These are phyloP conservation scores for Chionodraco myersi DNA, from an alignment of 2,113 vertebrate species.

Conservation along the genomic window DNA sequence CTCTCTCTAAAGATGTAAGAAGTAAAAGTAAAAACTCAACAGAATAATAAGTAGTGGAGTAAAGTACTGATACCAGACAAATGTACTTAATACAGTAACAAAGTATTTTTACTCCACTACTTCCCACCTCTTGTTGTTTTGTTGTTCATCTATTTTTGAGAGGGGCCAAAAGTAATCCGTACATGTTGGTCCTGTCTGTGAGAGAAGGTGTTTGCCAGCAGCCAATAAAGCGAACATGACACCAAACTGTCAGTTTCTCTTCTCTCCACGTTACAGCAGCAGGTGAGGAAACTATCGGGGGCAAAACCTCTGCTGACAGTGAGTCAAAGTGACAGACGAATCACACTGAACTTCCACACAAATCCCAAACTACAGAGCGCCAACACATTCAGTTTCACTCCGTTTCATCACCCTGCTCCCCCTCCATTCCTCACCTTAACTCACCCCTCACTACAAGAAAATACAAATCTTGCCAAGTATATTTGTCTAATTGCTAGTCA, in stretches of 20 bases:
- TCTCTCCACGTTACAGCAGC: conserved; percentile 39
- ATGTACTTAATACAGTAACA: too few relatives aligned
- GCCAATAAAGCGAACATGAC: conserved; percentile 28
- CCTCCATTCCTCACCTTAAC: conserved; percentile 61
- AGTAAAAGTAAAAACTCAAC: too few relatives aligned
- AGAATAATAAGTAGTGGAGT: too few relatives aligned
- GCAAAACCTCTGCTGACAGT: conserved; percentile 53
- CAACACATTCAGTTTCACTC: conserved; percentile 68
- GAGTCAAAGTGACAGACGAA: conserved; percentile 72
- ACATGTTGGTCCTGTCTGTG: conserved; percentile 28
- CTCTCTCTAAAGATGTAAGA: too few relatives aligned
- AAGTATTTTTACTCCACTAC: too few relatives aligned
- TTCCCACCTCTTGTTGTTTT: too few relatives aligned
- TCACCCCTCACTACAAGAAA: conserved; percentile 20
- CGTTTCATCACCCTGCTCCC: conserved; percentile 69
- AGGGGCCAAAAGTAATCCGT: not conserved
- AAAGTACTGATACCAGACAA: too few relatives aligned
- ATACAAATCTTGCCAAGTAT: too few relatives aligned
- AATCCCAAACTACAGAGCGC: conserved; percentile 51
- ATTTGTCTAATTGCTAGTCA: too few relatives aligned
- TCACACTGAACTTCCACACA: conserved; percentile 66
- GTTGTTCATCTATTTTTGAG: too few relatives aligned
- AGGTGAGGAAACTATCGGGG: conserved; percentile 62
- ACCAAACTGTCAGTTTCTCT: conserved; percentile 47
- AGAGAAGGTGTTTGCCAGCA: not conserved